phyloP scores from a whole-genome alignment of 2,888 invertebrate genomes.

The Dinocampus coccinellae region DNA sequence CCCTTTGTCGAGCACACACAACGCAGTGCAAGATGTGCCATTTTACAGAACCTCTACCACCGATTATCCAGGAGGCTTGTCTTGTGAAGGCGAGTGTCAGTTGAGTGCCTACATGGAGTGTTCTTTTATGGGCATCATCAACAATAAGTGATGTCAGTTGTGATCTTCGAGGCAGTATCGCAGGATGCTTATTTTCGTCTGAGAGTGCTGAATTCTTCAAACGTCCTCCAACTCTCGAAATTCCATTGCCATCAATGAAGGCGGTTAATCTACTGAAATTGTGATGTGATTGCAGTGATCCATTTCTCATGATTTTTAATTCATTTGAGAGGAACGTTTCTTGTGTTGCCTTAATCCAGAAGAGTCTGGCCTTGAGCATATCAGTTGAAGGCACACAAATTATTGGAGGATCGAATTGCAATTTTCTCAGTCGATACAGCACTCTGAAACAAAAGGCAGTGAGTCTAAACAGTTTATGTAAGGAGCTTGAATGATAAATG shows the following conservation, averaged over 20 bases:
- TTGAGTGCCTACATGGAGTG: constrained; percentile 43
- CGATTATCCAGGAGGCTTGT: constrained; percentile 42
- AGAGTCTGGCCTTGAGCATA: too few species aligned
- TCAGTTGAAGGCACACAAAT: too few species aligned
- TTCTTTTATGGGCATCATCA: constrained; percentile 31
- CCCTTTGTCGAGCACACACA: constrained; percentile 38
- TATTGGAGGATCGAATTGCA: too few species aligned
- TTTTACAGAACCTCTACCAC: constrained; percentile 33
- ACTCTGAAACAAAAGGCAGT: too few species aligned
- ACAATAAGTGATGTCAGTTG: constrained; percentile 35
- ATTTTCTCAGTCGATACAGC: too few species aligned
- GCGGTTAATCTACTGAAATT: constrained; percentile 38
- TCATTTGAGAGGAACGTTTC: too few species aligned
- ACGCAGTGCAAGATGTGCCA: constrained; percentile 39
- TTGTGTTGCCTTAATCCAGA: too few species aligned
- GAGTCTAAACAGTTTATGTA: too few species aligned
- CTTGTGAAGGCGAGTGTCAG: constrained; percentile 29
- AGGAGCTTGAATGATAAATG: too few species aligned
- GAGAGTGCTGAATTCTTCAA: constrained; percentile 26
- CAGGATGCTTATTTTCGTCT: constrained; percentile 32
- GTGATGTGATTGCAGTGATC: too few species aligned
- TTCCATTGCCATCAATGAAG: constrained; percentile 38
- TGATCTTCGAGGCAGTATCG: constrained; percentile 37
- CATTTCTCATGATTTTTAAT: too few species aligned
- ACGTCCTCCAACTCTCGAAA: too few species aligned